Evolutionary conservation across 92 coral and sea anemone species (phyloP), one percentile per base, ranked within the genome.

Genomic region (Epizoanthus illoricatus): DNA sequence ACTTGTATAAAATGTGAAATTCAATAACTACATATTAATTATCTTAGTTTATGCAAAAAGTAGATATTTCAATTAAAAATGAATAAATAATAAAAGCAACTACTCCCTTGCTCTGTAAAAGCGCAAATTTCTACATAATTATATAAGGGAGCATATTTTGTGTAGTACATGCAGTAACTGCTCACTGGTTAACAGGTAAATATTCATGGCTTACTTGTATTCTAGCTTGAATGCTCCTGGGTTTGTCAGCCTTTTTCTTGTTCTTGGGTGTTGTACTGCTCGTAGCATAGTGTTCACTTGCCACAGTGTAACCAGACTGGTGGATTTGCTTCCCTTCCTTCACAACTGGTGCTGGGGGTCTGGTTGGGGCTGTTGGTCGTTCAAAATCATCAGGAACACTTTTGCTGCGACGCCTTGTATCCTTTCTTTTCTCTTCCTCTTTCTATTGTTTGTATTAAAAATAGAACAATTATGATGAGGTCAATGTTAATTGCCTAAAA

Each of bases 261-360:
- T 76, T 84, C 75, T 84, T 83, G 43, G 90, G 87, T 12, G 87
- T 80, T 18, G 88, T 88, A n/a, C n/a, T n/a, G 75, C 90, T 88
- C 20, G 98, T 89, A 3, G 98, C 98, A 81, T 93, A 95, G 68
- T 91, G 92, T 42, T 95, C 98, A 88, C 92, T 92, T 10, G 90
- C 60, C 8, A 69, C 78, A 20, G 85, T 70, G 88, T 95, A 95
- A 39, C 98, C 98, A 33, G 98, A 95, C 79, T 91, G 91, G 79
- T 87, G 89, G 40, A 92, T 81, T 9, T 91, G 91, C 80, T 75
- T 84, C 71, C 86, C 74, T 0, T 70, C 79, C 52, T 85, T 83
- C 21, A 86, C 88, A 7, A 89, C 90, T 1, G 73, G 19, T 54
- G 1, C 65, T 12, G 28, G 71, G 58, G 70, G 33, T 18, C 78